Evolutionary conservation across 2,797 vertebrate species (phyloP).

Genomic region (Lemur catta): DNA sequence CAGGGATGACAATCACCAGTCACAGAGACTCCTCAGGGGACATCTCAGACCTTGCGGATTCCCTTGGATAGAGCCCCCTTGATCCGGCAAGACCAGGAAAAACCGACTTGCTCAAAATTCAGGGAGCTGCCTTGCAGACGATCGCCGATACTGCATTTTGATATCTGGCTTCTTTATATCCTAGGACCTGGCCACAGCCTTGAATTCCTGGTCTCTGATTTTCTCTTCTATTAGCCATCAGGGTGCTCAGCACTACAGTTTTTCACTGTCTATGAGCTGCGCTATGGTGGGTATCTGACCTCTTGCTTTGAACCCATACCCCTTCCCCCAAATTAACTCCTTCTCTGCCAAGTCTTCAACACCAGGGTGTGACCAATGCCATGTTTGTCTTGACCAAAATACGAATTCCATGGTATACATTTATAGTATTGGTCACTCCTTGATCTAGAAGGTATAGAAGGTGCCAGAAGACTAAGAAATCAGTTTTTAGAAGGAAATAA

Average conservation of each 20-base stretch:
- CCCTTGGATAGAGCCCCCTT: rapidly evolving
- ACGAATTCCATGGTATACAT: neutral
- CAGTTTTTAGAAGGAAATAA: slow-evolving; percentile 27
- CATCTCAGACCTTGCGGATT: neutral
- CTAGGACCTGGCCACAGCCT: neutral
- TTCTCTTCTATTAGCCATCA: neutral
- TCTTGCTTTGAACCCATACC: neutral
- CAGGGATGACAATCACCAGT: neutral
- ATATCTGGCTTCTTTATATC: neutral
- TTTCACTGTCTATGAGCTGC: neutral
- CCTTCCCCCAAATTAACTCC: neutral
- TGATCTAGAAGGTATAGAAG: neutral
- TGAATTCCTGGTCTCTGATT: neutral
- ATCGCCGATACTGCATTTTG: neutral
- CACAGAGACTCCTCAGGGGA: neutral
- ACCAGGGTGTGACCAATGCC: neutral
- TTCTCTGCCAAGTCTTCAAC: neutral
- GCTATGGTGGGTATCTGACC: neutral
- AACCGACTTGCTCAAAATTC: neutral
- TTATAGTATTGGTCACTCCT: neutral
- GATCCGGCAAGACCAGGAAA: rapidly evolving
- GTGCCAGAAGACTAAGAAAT: neutral
- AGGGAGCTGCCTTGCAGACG: no score
- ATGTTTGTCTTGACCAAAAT: neutral
- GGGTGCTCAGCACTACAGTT: rapidly evolving